Evolutionary conservation across 2,113 vertebrate genomes (phyloP).

Genomic region (Atherinomorus stipes): DNA sequence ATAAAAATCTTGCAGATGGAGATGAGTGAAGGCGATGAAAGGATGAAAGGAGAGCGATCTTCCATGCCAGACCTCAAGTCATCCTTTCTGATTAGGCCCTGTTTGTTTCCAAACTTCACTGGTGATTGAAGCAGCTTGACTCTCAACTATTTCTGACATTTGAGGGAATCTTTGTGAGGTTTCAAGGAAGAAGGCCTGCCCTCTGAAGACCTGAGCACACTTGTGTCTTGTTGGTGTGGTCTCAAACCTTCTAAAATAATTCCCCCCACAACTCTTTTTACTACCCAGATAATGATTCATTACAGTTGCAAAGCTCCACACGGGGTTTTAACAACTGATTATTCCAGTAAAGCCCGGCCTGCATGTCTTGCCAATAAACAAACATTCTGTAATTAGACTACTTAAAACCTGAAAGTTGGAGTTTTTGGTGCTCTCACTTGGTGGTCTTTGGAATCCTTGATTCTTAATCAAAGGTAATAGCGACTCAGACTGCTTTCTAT

Average conservation of each 20-base stretch:
- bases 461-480: conserved; percentile 29
- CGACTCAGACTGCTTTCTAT: conserved; percentile 10
- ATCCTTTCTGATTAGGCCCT: conserved; percentile 40
- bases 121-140: conserved; percentile 46
- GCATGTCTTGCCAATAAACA: conserved; percentile 59
- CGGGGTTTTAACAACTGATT: conserved; percentile 64
- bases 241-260: conserved; percentile 61
- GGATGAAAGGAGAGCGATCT: conserved; percentile 37
- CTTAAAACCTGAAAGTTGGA: conserved; percentile 49
- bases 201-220: conserved; percentile 17
- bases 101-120: conserved; percentile 39
- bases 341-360: conserved; percentile 64
- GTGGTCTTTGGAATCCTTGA: conserved; percentile 52
- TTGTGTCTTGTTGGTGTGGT: conserved; percentile 44
- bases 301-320: conserved; percentile 64
- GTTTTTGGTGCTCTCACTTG: conserved; percentile 33
- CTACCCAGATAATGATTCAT: conserved; percentile 70
- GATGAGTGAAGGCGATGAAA: conserved; percentile 23
- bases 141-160: conserved; percentile 44
- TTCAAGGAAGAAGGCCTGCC: not conserved
- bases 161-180: conserved; percentile 42
- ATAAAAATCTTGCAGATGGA: conserved; percentile 57
- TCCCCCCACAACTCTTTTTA: conserved; percentile 69
- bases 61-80: conserved; percentile 35
- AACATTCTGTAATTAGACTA: conserved; percentile 56